Conservation (phyloP, 2,113 vertebrate species). For the Bufo gargarizans region DNA sequence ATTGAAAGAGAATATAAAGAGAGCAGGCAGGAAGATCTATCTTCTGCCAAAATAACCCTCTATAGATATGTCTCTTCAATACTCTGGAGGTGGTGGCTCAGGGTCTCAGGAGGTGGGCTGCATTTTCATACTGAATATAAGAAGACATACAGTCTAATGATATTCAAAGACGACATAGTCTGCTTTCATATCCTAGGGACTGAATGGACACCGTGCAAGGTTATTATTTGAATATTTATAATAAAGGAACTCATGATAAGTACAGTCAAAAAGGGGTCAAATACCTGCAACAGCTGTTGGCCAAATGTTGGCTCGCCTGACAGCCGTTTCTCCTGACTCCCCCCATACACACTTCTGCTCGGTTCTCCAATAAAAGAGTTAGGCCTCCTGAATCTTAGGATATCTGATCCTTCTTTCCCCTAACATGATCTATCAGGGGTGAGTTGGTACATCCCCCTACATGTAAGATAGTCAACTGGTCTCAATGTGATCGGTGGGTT, state of each 20-base stretch:
- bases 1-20: background rate
- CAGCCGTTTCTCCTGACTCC: no score
- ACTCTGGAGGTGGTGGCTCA: background rate
- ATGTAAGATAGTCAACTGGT: no score
- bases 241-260: background rate
- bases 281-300: no score
- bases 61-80: conserved; percentile 1
- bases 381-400: no score
- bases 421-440: no score
- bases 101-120: background rate
- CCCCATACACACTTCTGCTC: no score
- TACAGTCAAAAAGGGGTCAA: background rate
- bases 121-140: background rate
- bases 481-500: no score
- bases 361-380: no score
- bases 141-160: background rate
- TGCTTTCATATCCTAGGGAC: background rate
- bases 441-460: no score
- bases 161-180: background rate
- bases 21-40: background rate
- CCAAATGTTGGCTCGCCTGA: no score
- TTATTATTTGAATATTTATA: background rate
- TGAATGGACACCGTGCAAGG: background rate
- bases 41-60: background rate
- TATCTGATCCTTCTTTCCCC: no score